phyloP scores from a whole-genome alignment of 2,113 vertebrate species.

The Sinocyclocheilus rhinocerous region DNA sequence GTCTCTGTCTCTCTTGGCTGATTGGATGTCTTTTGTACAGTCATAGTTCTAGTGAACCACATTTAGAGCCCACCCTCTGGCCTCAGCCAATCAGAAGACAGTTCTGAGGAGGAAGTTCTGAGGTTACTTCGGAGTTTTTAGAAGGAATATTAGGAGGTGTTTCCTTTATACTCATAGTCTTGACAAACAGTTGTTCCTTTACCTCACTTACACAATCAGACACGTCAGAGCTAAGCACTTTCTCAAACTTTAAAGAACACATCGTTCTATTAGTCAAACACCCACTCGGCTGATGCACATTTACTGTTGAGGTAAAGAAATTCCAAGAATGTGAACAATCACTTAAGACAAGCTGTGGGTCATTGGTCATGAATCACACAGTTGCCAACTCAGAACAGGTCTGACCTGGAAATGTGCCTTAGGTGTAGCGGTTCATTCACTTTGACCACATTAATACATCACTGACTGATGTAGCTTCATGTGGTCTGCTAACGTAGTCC shows the following conservation, averaged over 20 bases:
- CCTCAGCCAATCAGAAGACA: constrained; percentile 25
- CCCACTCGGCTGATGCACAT: not conserved
- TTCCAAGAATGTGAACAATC: not conserved
- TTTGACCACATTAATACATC: not conserved
- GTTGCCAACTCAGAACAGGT: not conserved
- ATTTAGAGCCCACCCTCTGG: constrained; percentile 15
- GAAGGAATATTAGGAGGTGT: constrained; percentile 3
- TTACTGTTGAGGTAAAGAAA: not conserved
- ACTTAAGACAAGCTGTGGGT: not conserved
- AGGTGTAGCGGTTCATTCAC: not conserved
- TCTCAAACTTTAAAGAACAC: not conserved
- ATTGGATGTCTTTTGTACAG: constrained; percentile 22
- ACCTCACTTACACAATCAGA: constrained; percentile 19
- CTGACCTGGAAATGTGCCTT: not conserved
- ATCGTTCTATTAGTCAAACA: not conserved
- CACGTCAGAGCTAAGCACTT: not conserved
- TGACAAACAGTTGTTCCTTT: constrained; percentile 25
- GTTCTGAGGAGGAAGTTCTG: constrained; percentile 18
- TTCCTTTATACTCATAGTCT: not conserved
- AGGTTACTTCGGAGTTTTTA: constrained; percentile 31
- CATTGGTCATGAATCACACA: not conserved
- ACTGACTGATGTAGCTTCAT: not conserved
- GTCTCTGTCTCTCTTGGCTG: constrained; percentile 15
- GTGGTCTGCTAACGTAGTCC: not conserved
- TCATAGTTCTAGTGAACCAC: constrained; percentile 17